A percentile compares a stretch with the other conserved stretches of the same genome.
Conservation (phyloP, 2,797 vertebrate species). For the Enteromius paludinosus region DNA sequence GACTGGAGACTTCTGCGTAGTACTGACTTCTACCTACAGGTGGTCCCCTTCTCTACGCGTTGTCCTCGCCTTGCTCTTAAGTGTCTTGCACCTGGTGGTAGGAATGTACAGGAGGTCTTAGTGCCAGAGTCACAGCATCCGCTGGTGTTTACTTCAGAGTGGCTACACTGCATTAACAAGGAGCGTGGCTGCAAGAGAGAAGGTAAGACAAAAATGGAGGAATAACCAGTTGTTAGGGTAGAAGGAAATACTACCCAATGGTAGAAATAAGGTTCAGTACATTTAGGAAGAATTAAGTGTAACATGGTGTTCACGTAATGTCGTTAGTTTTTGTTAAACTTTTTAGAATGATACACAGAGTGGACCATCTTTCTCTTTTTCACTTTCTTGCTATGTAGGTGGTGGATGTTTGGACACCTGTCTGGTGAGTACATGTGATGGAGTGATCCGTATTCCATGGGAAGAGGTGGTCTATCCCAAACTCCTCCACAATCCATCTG, state of each 20-base stretch:
- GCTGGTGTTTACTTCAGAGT: conserved; percentile 90
- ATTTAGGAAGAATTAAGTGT: not conserved
- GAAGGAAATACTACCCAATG: not conserved
- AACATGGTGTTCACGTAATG: not conserved
- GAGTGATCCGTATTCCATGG: conserved; percentile 86
- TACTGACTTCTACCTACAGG: conserved; percentile 94
- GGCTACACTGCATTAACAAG: conserved; percentile 91
- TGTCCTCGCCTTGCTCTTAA: conserved; percentile 89
- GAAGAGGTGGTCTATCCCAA: conserved; percentile 90
- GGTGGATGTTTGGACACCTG: conserved; percentile 85
- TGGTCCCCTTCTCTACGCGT: conserved; percentile 88
- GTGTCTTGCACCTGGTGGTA: conserved; percentile 87
- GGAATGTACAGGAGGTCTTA: conserved; percentile 86
- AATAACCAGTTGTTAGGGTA: not conserved
- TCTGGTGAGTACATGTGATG: conserved; percentile 86
- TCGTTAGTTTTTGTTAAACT: not conserved
- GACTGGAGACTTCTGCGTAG: conserved; percentile 89
- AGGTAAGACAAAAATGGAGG: conserved; percentile 62
- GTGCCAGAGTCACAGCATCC: conserved; percentile 86
- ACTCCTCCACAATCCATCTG: conserved; percentile 85
- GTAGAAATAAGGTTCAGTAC: not conserved
- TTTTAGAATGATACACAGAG: not conserved
- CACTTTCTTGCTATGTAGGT: conserved; percentile 48
- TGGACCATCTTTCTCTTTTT: not conserved
- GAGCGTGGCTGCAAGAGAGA: conserved; percentile 84